Base-by-base conservation (phyloP, 2,888 invertebrate genomes). In the Ligdia adustata region DNA sequence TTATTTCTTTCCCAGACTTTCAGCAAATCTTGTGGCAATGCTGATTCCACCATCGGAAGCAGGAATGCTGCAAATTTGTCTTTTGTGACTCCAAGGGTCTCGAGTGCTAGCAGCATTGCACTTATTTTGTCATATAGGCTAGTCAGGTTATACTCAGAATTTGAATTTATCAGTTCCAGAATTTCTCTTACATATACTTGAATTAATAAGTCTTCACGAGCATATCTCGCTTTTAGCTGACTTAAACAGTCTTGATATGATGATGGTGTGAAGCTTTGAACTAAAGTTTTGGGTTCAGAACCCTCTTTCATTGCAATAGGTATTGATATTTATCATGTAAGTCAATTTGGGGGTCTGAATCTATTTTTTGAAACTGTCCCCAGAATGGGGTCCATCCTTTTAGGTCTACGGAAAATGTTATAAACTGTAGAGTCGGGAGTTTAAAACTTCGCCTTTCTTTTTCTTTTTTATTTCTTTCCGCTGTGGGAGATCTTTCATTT, bases 21-120 rank as follows among this genome's bases (percentile, higher is more conserved):
- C 16, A 48, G 16, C 1, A 45, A 16, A 6, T 48, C 44, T 4
- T 38, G 16, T 2, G 48, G 48, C 4, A 48, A 6, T 7, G 52
- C 44, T 1, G 52, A 52, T 11, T 52, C 48, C 5, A 53, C 34
- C 34, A 53, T 38, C 3, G 53, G 48, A 12, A 45, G 12, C n/a
- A 53, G 9, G n/a, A 53, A 39, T 3, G 44, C 27, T 9, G 44
- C 35, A 16, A 38, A 38, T 7, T 48, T 48, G 2, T 53, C 39
- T 16, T 42, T 41, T 9, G 39, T 32, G 1, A 50, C 27, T 4
- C 40, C 40, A 3, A 54, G 29, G 4, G 49, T 33, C 9, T 49
- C 53, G 2, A 53, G 22, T n/a, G 45, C 16, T 14, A 29, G 5
- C 12, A 46, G 18, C 4, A 31, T 15, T 1, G 41, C 29, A 22